These are phyloP conservation scores for Zenarchopterus dispar DNA, from an alignment of 2,797 vertebrate genomes.

Conservation along the genomic window DNA sequence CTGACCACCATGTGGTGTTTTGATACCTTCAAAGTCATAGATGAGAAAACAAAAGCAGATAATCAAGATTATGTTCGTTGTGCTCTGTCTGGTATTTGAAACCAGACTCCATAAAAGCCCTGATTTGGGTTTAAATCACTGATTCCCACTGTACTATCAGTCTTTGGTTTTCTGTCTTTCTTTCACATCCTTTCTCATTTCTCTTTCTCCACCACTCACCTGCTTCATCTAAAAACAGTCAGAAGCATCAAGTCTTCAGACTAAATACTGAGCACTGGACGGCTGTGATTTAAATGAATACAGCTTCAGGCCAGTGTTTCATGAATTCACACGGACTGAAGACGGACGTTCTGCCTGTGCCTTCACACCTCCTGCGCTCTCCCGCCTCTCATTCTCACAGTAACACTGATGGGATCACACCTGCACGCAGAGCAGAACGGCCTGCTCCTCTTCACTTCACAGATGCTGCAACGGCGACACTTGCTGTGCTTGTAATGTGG, in stretches of 20 bases:
- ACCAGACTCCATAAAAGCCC: too few relatives aligned
- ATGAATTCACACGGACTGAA: neutral
- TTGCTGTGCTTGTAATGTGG: conserved; percentile 14
- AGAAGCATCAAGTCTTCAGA: neutral
- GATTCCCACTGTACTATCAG: too few relatives aligned
- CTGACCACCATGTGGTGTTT: rapidly evolving
- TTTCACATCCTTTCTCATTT: too few relatives aligned
- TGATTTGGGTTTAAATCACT: too few relatives aligned
- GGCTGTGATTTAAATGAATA: conserved; percentile 18
- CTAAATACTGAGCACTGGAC: neutral
- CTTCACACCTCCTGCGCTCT: conserved; percentile 59
- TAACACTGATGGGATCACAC: conserved; percentile 63
- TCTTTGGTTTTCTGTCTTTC: too few relatives aligned
- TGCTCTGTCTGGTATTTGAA: too few relatives aligned
- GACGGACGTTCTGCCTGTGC: conserved; percentile 17
- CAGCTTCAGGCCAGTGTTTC: neutral
- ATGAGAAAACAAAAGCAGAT: too few relatives aligned
- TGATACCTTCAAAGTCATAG: too few relatives aligned
- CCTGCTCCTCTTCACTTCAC: conserved; percentile 47
- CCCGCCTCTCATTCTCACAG: conserved; percentile 48
- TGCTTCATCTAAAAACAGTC: too few relatives aligned
- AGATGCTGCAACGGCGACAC: conserved; percentile 23
- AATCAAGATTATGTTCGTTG: neutral
- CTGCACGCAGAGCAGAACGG: conserved; percentile 52
- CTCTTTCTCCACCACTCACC: too few relatives aligned